Conservation (phyloP, 64 coral and sea anemone species). For the Dendrophyllia cribrosa region DNA sequence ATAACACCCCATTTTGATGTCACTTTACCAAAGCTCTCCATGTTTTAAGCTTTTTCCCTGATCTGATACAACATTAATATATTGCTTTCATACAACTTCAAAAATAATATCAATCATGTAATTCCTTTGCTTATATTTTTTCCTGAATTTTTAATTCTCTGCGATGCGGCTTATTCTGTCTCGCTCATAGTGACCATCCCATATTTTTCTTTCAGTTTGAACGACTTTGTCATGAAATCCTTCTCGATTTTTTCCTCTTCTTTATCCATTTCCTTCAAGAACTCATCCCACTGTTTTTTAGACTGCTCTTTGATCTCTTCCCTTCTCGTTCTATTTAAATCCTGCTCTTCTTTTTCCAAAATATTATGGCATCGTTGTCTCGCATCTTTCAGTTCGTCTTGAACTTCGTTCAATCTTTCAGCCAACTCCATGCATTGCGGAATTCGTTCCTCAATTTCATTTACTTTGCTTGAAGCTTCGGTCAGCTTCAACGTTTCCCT, state of each 20-base stretch:
- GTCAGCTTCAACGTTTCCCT: conserved; percentile 72
- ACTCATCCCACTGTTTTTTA: conserved; percentile 87
- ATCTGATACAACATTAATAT: too few species aligned
- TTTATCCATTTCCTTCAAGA: conserved; percentile 74
- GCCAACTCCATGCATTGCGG: conserved; percentile 70
- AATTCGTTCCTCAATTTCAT: conserved; percentile 70
- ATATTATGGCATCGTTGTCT: conserved; percentile 87
- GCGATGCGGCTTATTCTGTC: background rate
- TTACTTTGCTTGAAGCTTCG: conserved; percentile 75
- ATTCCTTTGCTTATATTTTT: background rate
- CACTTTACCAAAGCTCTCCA: too few species aligned
- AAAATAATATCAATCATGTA: too few species aligned
- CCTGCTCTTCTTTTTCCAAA: conserved; percentile 83
- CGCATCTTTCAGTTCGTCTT: conserved; percentile 72
- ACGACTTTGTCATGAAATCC: conserved; percentile 78
- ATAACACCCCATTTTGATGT: too few species aligned
- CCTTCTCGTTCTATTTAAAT: conserved; percentile 33
- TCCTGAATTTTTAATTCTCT: background rate
- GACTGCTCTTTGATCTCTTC: conserved; percentile 74
- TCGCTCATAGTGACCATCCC: conserved; percentile 13
- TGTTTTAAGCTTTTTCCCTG: too few species aligned
- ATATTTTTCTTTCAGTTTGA: conserved; percentile 88
- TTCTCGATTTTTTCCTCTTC: conserved; percentile 77
- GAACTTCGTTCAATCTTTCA: conserved; percentile 52
- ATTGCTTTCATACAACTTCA: too few species aligned